phyloP scores from a whole-genome alignment of 35 echinoderm and acorn worm genomes.

The Ophioderma brevispina region DNA sequence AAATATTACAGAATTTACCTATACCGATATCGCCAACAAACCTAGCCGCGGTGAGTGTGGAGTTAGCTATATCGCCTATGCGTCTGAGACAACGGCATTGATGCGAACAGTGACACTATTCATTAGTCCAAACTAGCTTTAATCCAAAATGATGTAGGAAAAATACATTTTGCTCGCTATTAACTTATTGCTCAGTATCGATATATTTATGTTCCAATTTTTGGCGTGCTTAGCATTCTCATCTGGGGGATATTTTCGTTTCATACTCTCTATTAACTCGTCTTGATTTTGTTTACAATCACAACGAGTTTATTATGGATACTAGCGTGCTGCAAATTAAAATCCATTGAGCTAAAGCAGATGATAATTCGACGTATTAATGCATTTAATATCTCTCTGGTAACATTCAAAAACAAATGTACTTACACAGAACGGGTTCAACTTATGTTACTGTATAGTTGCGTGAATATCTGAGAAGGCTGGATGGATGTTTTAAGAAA shows the following conservation, averaged over 20 bases:
- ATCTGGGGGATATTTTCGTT: not conserved
- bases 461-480: too few species aligned
- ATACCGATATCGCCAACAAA: too few species aligned
- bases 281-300: not conserved
- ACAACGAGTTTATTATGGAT: not conserved
- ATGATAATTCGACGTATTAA: too few species aligned
- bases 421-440: too few species aligned
- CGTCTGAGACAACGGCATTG: too few species aligned
- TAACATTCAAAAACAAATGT: too few species aligned
- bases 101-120: not conserved
- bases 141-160: not conserved
- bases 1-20: too few species aligned
- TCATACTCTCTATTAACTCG: not conserved
- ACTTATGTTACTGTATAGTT: too few species aligned
- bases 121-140: not conserved
- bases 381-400: too few species aligned
- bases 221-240: not conserved
- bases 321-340: not conserved
- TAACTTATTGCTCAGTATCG: not conserved
- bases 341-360: not conserved
- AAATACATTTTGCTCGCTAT: not conserved
- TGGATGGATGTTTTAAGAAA: too few species aligned
- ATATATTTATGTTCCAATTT: conserved; percentile 1
- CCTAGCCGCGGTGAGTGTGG: too few species aligned
- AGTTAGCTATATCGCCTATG: too few species aligned